These are phyloP conservation scores for Heliconius eleuchia DNA, from an alignment of 1,140 invertebrate species.

Conservation along the genomic window DNA sequence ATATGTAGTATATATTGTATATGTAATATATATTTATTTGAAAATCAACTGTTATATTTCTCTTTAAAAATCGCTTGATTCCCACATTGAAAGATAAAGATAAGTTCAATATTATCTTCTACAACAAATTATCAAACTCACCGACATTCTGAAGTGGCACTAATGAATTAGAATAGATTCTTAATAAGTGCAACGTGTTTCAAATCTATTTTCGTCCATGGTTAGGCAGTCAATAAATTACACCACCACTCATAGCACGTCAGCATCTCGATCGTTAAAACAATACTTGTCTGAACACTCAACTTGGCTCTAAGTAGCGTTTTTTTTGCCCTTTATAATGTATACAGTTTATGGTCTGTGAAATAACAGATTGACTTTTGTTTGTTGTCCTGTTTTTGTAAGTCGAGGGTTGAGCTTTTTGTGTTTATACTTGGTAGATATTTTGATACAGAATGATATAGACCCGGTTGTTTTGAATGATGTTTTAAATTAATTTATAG, in stretches of 20 bases:
- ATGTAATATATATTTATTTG: too few species aligned
- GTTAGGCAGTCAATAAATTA: conserved; percentile 24
- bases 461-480: not conserved
- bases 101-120: not conserved
- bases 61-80: not conserved
- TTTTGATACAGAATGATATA: not conserved
- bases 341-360: conserved; percentile 16
- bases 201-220: conserved; percentile 31
- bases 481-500: not conserved
- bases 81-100: not conserved
- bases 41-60: too few species aligned
- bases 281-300: conserved; percentile 25
- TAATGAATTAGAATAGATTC: conserved; percentile 36
- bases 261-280: conserved; percentile 40
- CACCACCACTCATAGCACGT: conserved; percentile 36
- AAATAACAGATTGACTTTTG: conserved; percentile 15
- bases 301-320: conserved; percentile 32
- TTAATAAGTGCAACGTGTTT: conserved; percentile 29
- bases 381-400: conserved; percentile 8
- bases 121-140: not conserved
- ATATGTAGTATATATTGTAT: too few species aligned
- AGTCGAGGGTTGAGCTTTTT: not conserved
- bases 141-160: conserved; percentile 26
- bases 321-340: conserved; percentile 25
- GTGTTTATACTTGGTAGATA: not conserved